These are phyloP conservation scores for Chrysaora quinquecirrha DNA, from an alignment of 30 jellyfish, hydroid and myxozoan species.

Conservation along the genomic window DNA sequence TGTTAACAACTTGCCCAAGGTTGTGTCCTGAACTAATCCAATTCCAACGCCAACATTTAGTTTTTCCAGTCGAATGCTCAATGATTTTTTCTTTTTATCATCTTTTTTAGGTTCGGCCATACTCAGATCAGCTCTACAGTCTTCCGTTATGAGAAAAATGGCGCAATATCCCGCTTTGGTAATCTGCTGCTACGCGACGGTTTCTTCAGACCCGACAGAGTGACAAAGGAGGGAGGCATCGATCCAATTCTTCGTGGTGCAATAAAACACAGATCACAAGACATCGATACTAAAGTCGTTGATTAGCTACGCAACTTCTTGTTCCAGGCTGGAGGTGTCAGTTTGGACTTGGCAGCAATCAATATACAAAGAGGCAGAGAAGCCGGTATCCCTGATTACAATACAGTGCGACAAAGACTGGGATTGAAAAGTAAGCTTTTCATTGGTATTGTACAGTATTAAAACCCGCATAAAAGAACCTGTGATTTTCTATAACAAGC, in stretches of 20 bases:
- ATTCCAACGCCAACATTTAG: no score
- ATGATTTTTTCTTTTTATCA: background rate
- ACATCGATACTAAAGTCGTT: background rate
- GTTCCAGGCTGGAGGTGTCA: background rate
- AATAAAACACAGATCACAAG: background rate
- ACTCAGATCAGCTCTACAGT: conserved; percentile 40
- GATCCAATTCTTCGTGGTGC: background rate
- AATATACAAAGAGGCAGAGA: background rate
- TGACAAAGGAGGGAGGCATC: background rate
- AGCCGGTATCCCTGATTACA: background rate
- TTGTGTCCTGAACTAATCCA: no score
- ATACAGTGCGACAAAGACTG: background rate
- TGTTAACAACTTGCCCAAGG: no score
- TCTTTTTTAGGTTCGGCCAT: conserved; percentile 57
- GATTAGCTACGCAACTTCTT: background rate
- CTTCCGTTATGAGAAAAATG: conserved; percentile 32
- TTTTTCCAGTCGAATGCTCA: no score
- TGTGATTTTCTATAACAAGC: no score
- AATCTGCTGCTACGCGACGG: background rate
- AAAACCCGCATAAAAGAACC: no score
- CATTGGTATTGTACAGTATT: no score
- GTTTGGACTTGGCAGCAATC: background rate
- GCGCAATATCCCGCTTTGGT: background rate
- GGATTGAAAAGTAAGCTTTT: background rate
- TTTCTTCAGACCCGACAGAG: background rate